Evolutionary conservation across 1,140 invertebrate species (phyloP).

Genomic region (Drosophila bocki): DNA sequence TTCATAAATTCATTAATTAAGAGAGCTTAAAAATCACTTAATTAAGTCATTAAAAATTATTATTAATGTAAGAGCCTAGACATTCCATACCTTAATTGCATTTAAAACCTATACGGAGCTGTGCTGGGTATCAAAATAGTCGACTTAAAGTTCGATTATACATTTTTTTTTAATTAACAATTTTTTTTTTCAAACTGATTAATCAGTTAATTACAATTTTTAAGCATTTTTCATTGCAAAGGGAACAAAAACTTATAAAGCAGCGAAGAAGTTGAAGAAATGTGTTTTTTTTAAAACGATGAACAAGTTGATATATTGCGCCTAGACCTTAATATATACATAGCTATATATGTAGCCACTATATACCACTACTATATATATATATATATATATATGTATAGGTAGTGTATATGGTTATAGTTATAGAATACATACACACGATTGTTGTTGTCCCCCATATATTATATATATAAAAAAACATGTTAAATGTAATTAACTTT

Average conservation of each 20-base stretch:
- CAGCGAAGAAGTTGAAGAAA: constrained; percentile 31
- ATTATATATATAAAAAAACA: not conserved
- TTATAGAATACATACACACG: constrained; percentile 32
- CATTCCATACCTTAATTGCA: constrained; percentile 1
- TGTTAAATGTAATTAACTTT: constrained; percentile 25
- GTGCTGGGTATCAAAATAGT: constrained; percentile 21
- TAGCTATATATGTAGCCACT: constrained; percentile 20
- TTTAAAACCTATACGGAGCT: constrained; percentile 2
- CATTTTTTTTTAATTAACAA: not conserved
- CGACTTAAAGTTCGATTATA: constrained; percentile 10
- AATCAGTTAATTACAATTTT: not conserved
- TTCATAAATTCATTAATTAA: not conserved
- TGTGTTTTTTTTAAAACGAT: constrained; percentile 37
- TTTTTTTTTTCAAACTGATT: not conserved
- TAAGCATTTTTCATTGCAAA: constrained; percentile 66
- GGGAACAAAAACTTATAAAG: constrained; percentile 72
- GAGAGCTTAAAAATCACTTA: constrained; percentile 5
- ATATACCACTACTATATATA: constrained; percentile 19
- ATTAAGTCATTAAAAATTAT: not conserved
- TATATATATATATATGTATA: constrained; percentile 22
- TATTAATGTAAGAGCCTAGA: constrained; percentile 3
- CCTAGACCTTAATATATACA: constrained; percentile 25
- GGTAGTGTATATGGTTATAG: constrained; percentile 43
- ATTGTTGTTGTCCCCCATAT: constrained; percentile 45
- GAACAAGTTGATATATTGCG: constrained; percentile 49